Evolutionary conservation across 2,888 invertebrate species (phyloP).

Genomic region (Apantesis nais): DNA sequence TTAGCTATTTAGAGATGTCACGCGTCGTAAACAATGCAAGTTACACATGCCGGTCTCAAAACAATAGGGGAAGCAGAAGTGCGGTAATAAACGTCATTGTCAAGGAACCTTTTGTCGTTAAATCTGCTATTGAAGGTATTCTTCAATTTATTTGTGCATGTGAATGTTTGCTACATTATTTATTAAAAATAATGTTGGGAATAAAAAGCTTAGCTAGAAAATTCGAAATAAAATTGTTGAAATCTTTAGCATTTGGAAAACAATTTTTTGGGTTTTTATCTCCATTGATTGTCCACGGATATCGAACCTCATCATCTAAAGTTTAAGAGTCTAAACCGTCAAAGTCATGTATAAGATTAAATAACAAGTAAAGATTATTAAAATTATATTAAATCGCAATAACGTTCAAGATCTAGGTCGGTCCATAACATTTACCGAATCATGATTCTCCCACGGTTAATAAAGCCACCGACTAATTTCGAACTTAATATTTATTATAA

Average conservation of each 20-base stretch:
- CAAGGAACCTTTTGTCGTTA: conserved; percentile 32
- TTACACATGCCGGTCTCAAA: conserved; percentile 40
- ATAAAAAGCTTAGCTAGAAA: too few species aligned
- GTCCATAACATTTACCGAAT: too few species aligned
- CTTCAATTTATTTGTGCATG: not conserved
- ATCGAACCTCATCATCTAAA: too few species aligned
- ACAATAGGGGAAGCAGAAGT: conserved; percentile 21
- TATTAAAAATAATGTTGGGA: not conserved
- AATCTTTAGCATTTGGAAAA: not conserved
- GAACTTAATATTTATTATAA: not conserved
- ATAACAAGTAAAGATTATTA: too few species aligned
- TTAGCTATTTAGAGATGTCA: conserved; percentile 35
- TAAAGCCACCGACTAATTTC: not conserved
- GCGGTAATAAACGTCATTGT: conserved; percentile 27
- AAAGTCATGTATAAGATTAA: too few species aligned
- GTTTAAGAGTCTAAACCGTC: too few species aligned
- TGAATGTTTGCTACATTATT: not conserved
- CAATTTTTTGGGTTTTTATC: too few species aligned
- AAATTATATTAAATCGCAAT: too few species aligned
- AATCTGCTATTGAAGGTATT: conserved; percentile 28
- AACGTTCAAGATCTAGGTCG: too few species aligned
- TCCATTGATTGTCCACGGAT: too few species aligned
- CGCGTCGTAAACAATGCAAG: conserved; percentile 13
- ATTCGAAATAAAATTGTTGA: not conserved
- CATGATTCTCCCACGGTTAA: too few species aligned